phyloP scores from a whole-genome alignment of 2,113 vertebrate species.

The Ageneiosus marmoratus region DNA sequence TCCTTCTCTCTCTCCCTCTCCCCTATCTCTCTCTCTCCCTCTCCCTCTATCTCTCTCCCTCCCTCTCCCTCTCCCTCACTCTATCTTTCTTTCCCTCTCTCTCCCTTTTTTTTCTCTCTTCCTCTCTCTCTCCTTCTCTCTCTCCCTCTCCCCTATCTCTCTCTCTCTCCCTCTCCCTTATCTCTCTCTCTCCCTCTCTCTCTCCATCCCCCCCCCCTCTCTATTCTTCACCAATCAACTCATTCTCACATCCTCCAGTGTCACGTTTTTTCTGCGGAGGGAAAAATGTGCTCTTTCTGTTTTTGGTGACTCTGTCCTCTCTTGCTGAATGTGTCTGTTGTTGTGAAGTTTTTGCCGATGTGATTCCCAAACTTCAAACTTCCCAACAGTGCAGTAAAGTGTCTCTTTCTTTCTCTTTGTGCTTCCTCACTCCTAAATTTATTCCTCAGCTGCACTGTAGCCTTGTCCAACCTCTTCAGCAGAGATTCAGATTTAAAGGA shows the following conservation, averaged over 20 bases:
- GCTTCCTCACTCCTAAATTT: background rate
- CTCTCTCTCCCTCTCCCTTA: too few relatives aligned
- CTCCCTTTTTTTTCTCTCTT: too few relatives aligned
- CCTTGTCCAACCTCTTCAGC: background rate
- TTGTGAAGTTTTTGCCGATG: constrained; percentile 17
- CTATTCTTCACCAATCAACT: background rate
- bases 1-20: too few relatives aligned
- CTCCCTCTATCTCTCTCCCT: too few relatives aligned
- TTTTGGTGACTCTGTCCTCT: constrained; percentile 19
- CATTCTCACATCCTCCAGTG: constrained; percentile 41
- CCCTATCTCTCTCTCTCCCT: too few relatives aligned
- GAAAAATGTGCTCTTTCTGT: constrained; percentile 35
- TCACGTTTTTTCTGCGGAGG: constrained; percentile 26
- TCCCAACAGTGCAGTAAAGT: background rate
- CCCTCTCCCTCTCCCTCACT: too few relatives aligned
- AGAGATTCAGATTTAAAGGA: background rate
- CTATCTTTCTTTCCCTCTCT: too few relatives aligned
- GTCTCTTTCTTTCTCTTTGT: constrained; percentile 3
- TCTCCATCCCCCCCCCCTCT: constrained; percentile 26
- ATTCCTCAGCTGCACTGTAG: constrained; percentile 1
- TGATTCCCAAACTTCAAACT: constrained; percentile 22
- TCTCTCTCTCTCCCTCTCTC: too few relatives aligned
- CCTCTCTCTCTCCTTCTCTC: constrained; percentile 26
- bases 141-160: too few relatives aligned
- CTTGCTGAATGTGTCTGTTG: constrained; percentile 40